Evolutionary conservation across 2,888 invertebrate species (phyloP), one percentile per base, ranked within the genome.

Genomic region (Artemia sp.): DNA sequence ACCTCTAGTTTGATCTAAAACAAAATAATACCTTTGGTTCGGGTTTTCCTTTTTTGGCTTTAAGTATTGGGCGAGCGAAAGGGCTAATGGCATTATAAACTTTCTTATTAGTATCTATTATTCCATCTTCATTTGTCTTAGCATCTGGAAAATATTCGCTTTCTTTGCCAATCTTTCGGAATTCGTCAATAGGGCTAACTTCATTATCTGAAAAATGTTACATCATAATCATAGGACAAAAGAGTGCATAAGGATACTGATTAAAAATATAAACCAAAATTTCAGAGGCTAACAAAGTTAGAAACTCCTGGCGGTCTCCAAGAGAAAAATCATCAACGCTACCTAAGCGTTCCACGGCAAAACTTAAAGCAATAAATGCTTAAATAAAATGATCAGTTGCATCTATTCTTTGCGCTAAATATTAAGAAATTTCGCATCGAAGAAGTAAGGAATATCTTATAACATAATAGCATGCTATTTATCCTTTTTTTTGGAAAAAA

Each of bases 91-190:
- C 64, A 8, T 58, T 58, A n/a, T n/a, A 58, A 9, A n/a, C 10
- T n/a, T 8, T 58, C 24, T 58, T 58, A 24, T 19, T 19, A 10
- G 24, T 10, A 58, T 58, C 64, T n/a, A 19, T 24, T 19, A 19
- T n/a, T 24, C n/a, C 8, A 24, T 58, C 64, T n/a, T 58, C 64
- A 19, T 10, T 24, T n/a, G 24, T 24, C 8, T 24, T 24, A 19
- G n/a, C 64, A 24, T 58, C 64, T 1, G 64, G 64, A 19, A 58
- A 24, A 58, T 58, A 58, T 58, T 58, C 64, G 24, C 64, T 58
- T 24, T 58, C 64, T 58, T 58, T 58, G 64, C 64, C 64, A 10
- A 58, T 24, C 64, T 58, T 58, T 58, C 64, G 64, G 64, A 58
- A 58, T 58, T 58, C 64, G 64, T 58, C 64, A 24, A 58, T 58